A percentile compares a stretch with the other conserved stretches of the same genome.
phyloP scores from a whole-genome alignment of 2,888 invertebrate genomes.

The Drosophila hamatofila region DNA sequence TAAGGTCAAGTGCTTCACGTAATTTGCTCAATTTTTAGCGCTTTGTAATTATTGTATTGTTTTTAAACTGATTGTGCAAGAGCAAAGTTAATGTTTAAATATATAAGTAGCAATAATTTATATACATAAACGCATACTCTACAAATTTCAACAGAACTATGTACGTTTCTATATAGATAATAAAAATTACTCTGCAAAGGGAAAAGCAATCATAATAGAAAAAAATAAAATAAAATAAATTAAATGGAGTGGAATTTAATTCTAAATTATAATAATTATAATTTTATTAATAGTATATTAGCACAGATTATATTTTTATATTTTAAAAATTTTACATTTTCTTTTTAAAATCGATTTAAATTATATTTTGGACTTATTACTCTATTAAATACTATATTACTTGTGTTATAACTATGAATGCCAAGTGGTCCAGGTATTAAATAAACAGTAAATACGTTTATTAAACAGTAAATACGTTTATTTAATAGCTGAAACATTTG shows the following conservation, averaged over 20 bases:
- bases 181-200: slow-evolving; percentile 41
- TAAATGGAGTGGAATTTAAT: neutral
- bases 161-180: slow-evolving; percentile 56
- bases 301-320: neutral
- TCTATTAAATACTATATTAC: no score
- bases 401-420: no score
- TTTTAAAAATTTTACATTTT: no score
- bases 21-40: slow-evolving; percentile 75
- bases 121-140: slow-evolving; percentile 40
- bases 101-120: slow-evolving; percentile 72
- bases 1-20: slow-evolving; percentile 65
- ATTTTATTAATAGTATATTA: neutral
- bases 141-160: slow-evolving; percentile 40
- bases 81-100: slow-evolving; percentile 72
- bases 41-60: slow-evolving; percentile 65
- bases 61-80: slow-evolving; percentile 44
- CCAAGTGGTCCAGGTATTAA: no score
- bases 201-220: slow-evolving; percentile 29
- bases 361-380: no score
- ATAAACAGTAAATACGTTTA: no score
- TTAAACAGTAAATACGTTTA: no score
- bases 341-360: no score
- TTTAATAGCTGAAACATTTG: no score
- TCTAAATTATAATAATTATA: no score
- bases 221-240: neutral